Base-by-base conservation (phyloP, 2,113 vertebrate species). In the Origma solitaria region DNA sequence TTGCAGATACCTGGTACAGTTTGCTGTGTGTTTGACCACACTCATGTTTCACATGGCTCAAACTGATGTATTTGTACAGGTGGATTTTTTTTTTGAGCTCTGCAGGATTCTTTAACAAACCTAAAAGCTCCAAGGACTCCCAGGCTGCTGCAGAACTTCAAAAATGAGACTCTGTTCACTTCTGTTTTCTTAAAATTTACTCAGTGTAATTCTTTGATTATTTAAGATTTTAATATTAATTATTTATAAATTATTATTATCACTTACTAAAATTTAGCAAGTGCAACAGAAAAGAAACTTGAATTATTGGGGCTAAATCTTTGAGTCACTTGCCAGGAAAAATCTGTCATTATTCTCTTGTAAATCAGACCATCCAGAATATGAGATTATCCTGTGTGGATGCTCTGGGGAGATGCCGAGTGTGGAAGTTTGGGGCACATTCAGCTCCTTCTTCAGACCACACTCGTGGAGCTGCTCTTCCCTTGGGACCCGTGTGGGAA, bases 341-440 rank as follows among this genome's bases (percentile, higher is more conserved):
- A 60, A 24, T 19, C 54, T 42, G 8, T 13, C 16, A 3, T 13
- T 35, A 10, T 50, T 88, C 7, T 4, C 0, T 18, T 42, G 33
- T 62, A n/a, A 50, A 19, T 66, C 2, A 24, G 44, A 21, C 27
- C 8, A 4, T 35, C 31, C 6, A n/a, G 22, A 80, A 22, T 28
- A 25, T 3, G 11, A 61, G 15, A 28, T 38, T 12, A 13, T 30
- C 30, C 6, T 6, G 0, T 2, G 10, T 23, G n/a, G 33, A 3
- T 42, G 19, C 38, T 40, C 38, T 13, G 38, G 38, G 38, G 38
- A 40, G 38, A 11, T 3, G 22, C 38, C 31, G 61, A 7, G 3
- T 17, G 35, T 11, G 31, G 71, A 22, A 35, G 4, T 31, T 42
- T 35, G 71, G 37, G 35, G 22, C n/a, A 22, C 28, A 38, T 40